A percentile compares a stretch with the other conserved stretches of the same genome.
Evolutionary conservation across 2,797 vertebrate species (phyloP).

Genomic region (Rallus crepitans): DNA sequence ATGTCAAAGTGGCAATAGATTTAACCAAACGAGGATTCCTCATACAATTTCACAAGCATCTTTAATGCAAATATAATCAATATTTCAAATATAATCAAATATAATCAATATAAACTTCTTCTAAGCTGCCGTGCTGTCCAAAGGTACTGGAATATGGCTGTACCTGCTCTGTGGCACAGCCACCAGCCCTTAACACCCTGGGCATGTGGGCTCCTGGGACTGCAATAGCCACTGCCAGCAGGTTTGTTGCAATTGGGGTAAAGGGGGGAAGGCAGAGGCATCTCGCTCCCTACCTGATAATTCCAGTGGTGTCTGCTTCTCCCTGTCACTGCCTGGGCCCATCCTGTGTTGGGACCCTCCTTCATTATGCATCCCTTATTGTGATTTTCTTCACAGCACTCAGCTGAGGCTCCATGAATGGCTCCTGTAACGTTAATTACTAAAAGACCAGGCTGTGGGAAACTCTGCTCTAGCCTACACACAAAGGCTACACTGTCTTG

Average conservation of each 20-base stretch:
- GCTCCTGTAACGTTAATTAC: neutral
- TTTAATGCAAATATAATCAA: neutral
- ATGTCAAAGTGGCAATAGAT: neutral
- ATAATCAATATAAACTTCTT: neutral
- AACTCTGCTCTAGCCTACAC: rapidly evolving
- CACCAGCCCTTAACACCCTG: rapidly evolving
- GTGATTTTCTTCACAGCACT: neutral
- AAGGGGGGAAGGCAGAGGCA: neutral
- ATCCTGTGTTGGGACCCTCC: neutral
- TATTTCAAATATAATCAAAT: neutral
- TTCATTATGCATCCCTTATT: neutral
- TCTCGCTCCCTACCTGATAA: neutral
- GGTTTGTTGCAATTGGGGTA: neutral
- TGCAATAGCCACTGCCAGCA: neutral
- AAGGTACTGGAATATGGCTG: neutral
- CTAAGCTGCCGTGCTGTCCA: neutral
- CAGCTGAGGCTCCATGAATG: neutral
- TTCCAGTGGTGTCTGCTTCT: neutral
- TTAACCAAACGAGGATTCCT: neutral
- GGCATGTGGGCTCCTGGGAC: neutral
- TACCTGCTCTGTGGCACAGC: neutral
- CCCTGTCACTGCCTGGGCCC: neutral
- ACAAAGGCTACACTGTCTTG: neutral
- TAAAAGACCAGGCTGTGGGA: neutral
- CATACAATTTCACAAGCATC: neutral